A percentile compares a stretch with the other conserved stretches of the same genome.
Conservation (phyloP, 1,140 invertebrate species). For the Epicauta chinensis region DNA sequence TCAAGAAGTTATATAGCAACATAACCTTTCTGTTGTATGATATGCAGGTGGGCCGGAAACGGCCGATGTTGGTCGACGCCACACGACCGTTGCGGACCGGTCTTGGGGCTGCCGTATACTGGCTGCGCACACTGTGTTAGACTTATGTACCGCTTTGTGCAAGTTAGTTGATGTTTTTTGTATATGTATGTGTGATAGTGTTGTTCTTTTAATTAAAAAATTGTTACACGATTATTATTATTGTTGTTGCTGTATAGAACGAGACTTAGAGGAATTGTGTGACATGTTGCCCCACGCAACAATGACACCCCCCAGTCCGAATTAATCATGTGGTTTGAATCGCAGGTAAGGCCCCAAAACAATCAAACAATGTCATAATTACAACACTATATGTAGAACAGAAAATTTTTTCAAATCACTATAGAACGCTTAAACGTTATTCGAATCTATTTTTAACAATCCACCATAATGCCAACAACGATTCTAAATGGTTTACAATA, state of each 20-base stretch:
- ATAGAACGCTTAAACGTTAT: no score
- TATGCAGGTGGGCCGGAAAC: conserved; percentile 41
- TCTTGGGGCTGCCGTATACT: conserved; percentile 28
- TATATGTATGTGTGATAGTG: conserved; percentile 13
- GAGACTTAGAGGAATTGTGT: conserved; percentile 11
- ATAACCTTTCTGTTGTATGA: conserved; percentile 39
- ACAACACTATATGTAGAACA: no score
- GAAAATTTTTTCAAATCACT: no score
- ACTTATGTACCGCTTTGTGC: conserved; percentile 34
- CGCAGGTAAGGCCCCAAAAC: conserved; percentile 35
- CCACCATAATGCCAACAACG: no score
- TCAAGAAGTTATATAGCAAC: conserved; percentile 20
- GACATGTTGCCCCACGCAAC: conserved; percentile 42
- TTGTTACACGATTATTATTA: background rate
- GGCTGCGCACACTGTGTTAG: conserved; percentile 30
- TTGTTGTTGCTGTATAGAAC: conserved; percentile 6
- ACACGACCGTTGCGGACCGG: conserved; percentile 35
- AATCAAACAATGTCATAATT: no score
- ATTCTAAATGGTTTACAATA: background rate
- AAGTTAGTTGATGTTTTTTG: conserved; percentile 13
- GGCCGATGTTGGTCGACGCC: conserved; percentile 16
- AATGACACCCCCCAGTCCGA: conserved; percentile 34
- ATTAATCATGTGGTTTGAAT: conserved; percentile 45
- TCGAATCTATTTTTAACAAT: no score
- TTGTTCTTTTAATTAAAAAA: conserved; percentile 1